Evolutionary conservation across 2,888 invertebrate genomes (phyloP).

Genomic region (Anodontia alba): DNA sequence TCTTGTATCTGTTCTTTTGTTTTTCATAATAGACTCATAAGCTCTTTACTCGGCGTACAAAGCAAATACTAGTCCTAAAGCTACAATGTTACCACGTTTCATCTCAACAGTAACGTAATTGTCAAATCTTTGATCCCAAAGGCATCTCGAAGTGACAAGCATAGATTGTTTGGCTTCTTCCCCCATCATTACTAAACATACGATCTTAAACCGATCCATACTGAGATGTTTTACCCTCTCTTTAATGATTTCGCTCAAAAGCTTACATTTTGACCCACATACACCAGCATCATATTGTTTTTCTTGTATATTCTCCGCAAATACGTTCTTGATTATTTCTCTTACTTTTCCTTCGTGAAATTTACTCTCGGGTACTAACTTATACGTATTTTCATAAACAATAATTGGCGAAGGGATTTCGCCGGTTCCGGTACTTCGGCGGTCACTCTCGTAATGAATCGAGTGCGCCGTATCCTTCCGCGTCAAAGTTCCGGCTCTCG

Average conservation of each 20-base stretch:
- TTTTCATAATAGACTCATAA: too few relatives aligned
- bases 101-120: slow-evolving; percentile 71
- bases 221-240: slow-evolving; percentile 73
- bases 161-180: slow-evolving; percentile 72
- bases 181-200: slow-evolving; percentile 74
- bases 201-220: slow-evolving; percentile 74
- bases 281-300: slow-evolving; percentile 66
- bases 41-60: slow-evolving; percentile 71
- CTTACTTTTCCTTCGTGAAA: slow-evolving; percentile 64
- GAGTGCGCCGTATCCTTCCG: slow-evolving; percentile 50
- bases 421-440: slow-evolving; percentile 66
- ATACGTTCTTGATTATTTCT: slow-evolving; percentile 66
- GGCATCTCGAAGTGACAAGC: slow-evolving; percentile 74
- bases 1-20: too few relatives aligned
- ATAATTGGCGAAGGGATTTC: slow-evolving; percentile 53
- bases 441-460: slow-evolving; percentile 64
- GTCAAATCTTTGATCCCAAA: slow-evolving; percentile 77
- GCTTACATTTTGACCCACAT: slow-evolving; percentile 70
- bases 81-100: slow-evolving; percentile 67
- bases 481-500: slow-evolving; percentile 68
- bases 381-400: slow-evolving; percentile 78
- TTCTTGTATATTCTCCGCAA: slow-evolving; percentile 71
- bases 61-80: slow-evolving; percentile 77
- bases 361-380: slow-evolving; percentile 70
- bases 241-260: slow-evolving; percentile 76